phyloP scores from a whole-genome alignment of 35 echinoderm and acorn worm genomes.

The Holothuria glaberrima region DNA sequence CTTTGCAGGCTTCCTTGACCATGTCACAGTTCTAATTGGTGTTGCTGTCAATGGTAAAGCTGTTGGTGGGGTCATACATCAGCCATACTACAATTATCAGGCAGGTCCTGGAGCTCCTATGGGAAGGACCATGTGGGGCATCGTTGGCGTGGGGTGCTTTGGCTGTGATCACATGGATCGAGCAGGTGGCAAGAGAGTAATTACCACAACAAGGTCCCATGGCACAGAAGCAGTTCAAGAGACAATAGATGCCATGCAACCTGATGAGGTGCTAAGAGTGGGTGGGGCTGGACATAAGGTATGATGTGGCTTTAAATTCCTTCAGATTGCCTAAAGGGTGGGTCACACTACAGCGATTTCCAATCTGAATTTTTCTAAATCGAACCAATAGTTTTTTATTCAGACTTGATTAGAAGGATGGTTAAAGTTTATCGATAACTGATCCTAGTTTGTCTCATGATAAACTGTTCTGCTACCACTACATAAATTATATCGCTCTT shows the following conservation, averaged over 20 bases:
- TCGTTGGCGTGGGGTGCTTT: slow-evolving; percentile 84
- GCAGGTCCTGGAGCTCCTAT: slow-evolving; percentile 50
- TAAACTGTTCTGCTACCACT: too few species aligned
- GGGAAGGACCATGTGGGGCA: slow-evolving; percentile 97
- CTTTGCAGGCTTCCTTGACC: slow-evolving; percentile 55
- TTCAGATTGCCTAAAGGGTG: neutral
- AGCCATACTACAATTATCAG: slow-evolving; percentile 97
- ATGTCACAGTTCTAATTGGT: slow-evolving; percentile 92
- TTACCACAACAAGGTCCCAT: slow-evolving; percentile 94
- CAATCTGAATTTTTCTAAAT: too few species aligned
- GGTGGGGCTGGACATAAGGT: slow-evolving; percentile 98
- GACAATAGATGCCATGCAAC: slow-evolving; percentile 90
- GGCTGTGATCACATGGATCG: slow-evolving; percentile 79
- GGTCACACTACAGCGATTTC: too few species aligned
- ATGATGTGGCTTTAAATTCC: neutral
- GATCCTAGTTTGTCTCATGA: too few species aligned
- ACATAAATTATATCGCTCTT: too few species aligned
- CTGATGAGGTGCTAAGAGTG: slow-evolving; percentile 84
- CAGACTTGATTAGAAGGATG: too few species aligned
- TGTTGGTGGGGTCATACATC: slow-evolving; percentile 93
- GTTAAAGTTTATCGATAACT: too few species aligned
- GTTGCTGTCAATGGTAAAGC: slow-evolving; percentile 89
- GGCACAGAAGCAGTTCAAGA: slow-evolving; percentile 87
- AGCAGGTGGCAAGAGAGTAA: slow-evolving; percentile 70
- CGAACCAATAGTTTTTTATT: too few species aligned